Conservation (phyloP, 2,797 vertebrate species). For the Fratercula arctica region DNA sequence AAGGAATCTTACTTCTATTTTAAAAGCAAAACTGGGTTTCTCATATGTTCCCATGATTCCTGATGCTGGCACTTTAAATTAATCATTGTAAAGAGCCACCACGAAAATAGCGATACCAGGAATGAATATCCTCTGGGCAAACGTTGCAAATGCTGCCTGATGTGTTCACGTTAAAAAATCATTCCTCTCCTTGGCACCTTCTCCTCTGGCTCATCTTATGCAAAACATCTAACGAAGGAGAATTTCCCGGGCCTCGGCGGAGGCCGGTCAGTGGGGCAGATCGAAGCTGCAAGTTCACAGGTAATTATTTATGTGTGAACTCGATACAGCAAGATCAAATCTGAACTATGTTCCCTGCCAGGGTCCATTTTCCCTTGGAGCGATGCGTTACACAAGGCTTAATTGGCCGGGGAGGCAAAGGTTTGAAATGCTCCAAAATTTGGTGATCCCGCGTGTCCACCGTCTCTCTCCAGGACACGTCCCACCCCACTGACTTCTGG, state of each 20-base stretch:
- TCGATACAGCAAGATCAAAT: not conserved
- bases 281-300: not conserved
- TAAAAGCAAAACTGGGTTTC: conserved; percentile 22
- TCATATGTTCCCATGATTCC: conserved; percentile 41
- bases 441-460: fast-evolving
- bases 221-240: not conserved
- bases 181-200: not conserved
- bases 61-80: conserved; percentile 43
- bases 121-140: conserved; percentile 46
- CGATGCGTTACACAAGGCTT: not conserved
- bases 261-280: not conserved
- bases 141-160: conserved; percentile 11
- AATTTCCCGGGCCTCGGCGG: not conserved
- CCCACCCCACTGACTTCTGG: not conserved
- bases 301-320: not conserved
- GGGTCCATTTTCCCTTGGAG: not conserved
- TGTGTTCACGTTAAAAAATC: not conserved
- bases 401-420: not conserved
- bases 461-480: not conserved
- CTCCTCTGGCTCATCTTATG: not conserved
- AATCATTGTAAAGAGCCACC: conserved; percentile 33
- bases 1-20: conserved; percentile 50
- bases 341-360: not conserved
- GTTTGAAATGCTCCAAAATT: not conserved
- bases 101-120: not conserved